Conservation (phyloP, 2,888 invertebrate genomes). For the Mesoligia furuncula region DNA sequence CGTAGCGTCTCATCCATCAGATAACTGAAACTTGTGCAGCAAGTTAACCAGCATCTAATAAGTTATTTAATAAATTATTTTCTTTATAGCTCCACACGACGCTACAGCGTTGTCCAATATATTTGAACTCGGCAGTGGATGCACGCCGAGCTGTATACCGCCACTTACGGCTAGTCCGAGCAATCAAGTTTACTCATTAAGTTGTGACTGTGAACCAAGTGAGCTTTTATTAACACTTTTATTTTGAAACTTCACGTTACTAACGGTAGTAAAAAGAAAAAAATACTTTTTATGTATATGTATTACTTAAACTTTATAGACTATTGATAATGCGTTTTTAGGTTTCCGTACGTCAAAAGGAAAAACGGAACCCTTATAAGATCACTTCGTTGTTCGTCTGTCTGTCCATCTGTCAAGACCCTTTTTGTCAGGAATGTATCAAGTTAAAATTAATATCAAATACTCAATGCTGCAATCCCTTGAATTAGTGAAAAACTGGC, state of each 20-base stretch:
- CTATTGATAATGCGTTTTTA: neutral
- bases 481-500: no score
- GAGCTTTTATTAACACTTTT: constrained; percentile 44
- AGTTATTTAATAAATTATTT: constrained; percentile 46
- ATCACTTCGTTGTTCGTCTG: no score
- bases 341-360: no score
- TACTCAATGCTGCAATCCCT: no score
- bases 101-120: constrained; percentile 14
- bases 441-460: no score
- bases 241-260: constrained; percentile 28
- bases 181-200: constrained; percentile 53
- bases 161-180: constrained; percentile 31
- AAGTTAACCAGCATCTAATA: constrained; percentile 31
- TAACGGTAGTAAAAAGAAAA: constrained; percentile 14
- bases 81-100: constrained; percentile 34
- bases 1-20: constrained; percentile 11
- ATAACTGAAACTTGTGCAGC: constrained; percentile 23
- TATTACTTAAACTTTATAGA: no score
- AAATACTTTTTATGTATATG: neutral
- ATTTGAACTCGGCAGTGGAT: constrained; percentile 31
- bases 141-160: constrained; percentile 31
- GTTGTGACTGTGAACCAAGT: constrained; percentile 34
- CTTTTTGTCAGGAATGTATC: no score
- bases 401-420: no score
- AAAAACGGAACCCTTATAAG: no score